These are phyloP conservation scores for Sternarchorhynchus goeldii DNA, from an alignment of 2,797 vertebrate species.

Conservation along the genomic window DNA sequence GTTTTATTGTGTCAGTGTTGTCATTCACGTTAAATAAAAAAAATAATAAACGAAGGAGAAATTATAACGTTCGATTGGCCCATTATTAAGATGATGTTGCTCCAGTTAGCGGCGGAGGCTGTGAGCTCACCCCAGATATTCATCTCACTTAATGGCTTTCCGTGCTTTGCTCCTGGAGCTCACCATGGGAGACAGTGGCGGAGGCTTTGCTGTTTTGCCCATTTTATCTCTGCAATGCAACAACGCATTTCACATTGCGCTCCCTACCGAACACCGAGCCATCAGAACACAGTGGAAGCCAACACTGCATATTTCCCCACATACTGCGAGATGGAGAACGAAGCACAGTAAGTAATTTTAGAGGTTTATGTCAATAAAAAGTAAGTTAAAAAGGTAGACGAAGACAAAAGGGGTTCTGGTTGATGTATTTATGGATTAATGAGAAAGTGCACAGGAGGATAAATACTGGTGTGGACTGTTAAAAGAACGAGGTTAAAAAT, in stretches of 20 bases:
- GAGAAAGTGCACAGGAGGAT: slow-evolving; percentile 4
- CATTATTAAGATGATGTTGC: slow-evolving; percentile 65
- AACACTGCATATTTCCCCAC: slow-evolving; percentile 61
- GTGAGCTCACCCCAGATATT: slow-evolving; percentile 71
- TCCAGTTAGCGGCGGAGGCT: slow-evolving; percentile 67
- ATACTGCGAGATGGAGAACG: slow-evolving; percentile 43
- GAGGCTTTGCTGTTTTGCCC: slow-evolving; percentile 75
- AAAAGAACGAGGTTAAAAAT: too few relatives aligned
- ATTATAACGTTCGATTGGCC: slow-evolving; percentile 30
- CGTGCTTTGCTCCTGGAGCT: slow-evolving; percentile 73
- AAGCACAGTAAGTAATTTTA: slow-evolving; percentile 62
- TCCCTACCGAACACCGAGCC: slow-evolving; percentile 67
- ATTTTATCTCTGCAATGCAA: slow-evolving; percentile 74
- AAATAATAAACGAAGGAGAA: slow-evolving; percentile 52
- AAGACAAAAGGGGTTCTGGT: slow-evolving; percentile 37
- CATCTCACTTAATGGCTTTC: slow-evolving; percentile 75
- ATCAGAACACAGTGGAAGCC: slow-evolving; percentile 56
- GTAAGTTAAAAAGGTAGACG: slow-evolving; percentile 41
- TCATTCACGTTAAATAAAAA: slow-evolving; percentile 3
- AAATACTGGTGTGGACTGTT: too few relatives aligned
- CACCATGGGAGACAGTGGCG: slow-evolving; percentile 73
- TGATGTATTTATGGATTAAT: slow-evolving; percentile 30
- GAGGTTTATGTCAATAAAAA: slow-evolving; percentile 56
- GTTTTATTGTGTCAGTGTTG: too few relatives aligned
- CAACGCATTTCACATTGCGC: slow-evolving; percentile 74